Base-by-base conservation (phyloP, 1,140 invertebrate species). In the Globodera rostochiensis region DNA sequence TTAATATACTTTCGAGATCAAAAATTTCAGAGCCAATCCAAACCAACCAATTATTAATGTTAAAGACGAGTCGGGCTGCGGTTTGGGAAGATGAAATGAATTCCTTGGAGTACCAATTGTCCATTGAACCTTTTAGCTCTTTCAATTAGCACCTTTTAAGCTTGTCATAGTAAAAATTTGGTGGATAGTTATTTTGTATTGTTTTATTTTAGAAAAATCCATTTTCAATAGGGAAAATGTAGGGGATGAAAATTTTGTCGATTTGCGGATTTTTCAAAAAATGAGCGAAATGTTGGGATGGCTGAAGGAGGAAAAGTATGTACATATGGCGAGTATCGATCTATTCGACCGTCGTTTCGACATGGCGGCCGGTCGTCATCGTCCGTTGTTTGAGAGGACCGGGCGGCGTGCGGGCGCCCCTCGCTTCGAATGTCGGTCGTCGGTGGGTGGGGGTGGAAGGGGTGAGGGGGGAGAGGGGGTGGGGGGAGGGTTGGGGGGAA, bases 61-160 rank as follows among this genome's bases (percentile, higher is more conserved):
- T 82, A 66, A 82, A 82, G 73, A 82, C 74, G 53, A 82, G 66
- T 80, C 74, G 25, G 15, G 78, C 70, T 13, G 81, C 81, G 0
- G 81, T 57, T 74, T 73, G 66, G 7, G 81, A 74, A n/a, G 81
- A 82, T 15, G 81, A 80, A 50, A 82, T 81, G n/a, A 73, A 73
- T 67, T 82, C 81, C 15, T 76, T 60, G 3, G 60, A 73, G 47
- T 82, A 82, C 79, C 74, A 82, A 73, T 81, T 82, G 4, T 82
- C 77, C 81, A 82, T 82, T 82, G 60, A 64, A 64, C 60, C 60
- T 64, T 15, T 13, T 64, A 64, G 60, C 13, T 64, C 13, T n/a
- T 64, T 36, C 25, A 36, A 36, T 36, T 36, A 36, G 25, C 25
- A 36, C 25, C 25, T 36, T 36, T n/a, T n/a, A n/a, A n/a, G n/a